Base-by-base conservation (phyloP, 2,888 invertebrate genomes). In the Siphlonurus alternatus region DNA sequence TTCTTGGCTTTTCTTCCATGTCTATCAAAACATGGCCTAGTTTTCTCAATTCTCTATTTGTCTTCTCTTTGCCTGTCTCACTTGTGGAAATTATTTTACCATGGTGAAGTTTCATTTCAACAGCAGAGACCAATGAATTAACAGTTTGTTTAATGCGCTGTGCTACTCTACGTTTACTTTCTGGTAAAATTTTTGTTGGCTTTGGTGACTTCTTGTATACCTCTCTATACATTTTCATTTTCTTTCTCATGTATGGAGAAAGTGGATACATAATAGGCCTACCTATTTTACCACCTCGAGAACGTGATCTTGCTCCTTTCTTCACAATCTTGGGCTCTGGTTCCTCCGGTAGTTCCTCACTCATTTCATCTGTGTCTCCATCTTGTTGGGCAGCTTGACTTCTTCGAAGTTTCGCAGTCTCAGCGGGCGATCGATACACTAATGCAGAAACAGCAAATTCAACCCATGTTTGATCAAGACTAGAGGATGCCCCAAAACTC, bases 391-490 rank as follows among this genome's bases (percentile, higher is more conserved):
- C 5, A 38, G 38, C 5, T 15, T 38, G 38, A 38, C 15, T n/a
- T n/a, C n/a, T n/a, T n/a, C n/a, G n/a, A n/a, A n/a, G n/a, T n/a
- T n/a, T n/a, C n/a, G n/a, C n/a, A n/a, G 15, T 38, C 5, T 5
- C 38, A 38, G 38, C 38, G 5, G 38, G 38, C 38, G 15, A n/a
- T n/a, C n/a, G n/a, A n/a, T n/a, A 38, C 38, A 38, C 38, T 66
- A 84, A 69, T 56, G 78, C 78, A 19, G 81, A 77, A 62, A 80
- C 76, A 23, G 84, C 79, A 73, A 82, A 82, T 63, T 81, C 77
- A 1, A 81, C 79, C 77, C 80, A 80, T 68, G 78, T 76, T 62
- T 73, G 71, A 53, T 77, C 74, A 66, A 84, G 76, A 1, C 70
- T 67, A 15, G 38, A 38, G 5, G 38, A 15, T 38, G 38, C 5